Evolutionary conservation across 2,113 vertebrate species (phyloP).

Genomic region (Scortum barcoo): DNA sequence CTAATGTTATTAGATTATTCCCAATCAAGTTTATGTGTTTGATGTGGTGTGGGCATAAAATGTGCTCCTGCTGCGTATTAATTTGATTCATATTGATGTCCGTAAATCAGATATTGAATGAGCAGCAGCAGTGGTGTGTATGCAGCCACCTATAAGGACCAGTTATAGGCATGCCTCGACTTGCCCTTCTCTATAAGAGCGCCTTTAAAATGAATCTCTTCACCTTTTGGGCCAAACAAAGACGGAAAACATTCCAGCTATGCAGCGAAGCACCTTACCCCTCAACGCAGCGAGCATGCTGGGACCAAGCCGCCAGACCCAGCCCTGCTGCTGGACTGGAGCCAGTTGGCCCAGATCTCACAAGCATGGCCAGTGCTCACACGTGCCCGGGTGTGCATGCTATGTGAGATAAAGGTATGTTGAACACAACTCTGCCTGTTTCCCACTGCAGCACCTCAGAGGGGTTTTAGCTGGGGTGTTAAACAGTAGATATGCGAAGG

Average conservation of each 20-base stretch:
- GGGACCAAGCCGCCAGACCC: constrained; percentile 60
- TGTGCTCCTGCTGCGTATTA: neutral
- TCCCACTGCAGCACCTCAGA: neutral
- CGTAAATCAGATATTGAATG: neutral
- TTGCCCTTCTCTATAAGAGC: constrained; percentile 46
- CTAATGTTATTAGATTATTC: too few species aligned
- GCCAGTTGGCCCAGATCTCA: constrained; percentile 67
- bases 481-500: constrained; percentile 20
- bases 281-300: constrained; percentile 56
- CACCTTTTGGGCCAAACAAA: constrained; percentile 63
- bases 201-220: constrained; percentile 55
- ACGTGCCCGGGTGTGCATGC: constrained; percentile 59
- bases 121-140: neutral
- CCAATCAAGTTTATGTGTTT: too few species aligned
- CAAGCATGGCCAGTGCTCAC: constrained; percentile 64
- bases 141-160: neutral
- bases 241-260: constrained; percentile 80
- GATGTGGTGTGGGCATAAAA: neutral
- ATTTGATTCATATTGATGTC: constrained; percentile 6
- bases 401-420: constrained; percentile 55
- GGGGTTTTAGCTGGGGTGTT: neutral
- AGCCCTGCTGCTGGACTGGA: constrained; percentile 58
- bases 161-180: constrained; percentile 63
- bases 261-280: constrained; percentile 75
- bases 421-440: constrained; percentile 41